Conservation (phyloP, 2,113 vertebrate genomes). For the Bombycilla garrulus region DNA sequence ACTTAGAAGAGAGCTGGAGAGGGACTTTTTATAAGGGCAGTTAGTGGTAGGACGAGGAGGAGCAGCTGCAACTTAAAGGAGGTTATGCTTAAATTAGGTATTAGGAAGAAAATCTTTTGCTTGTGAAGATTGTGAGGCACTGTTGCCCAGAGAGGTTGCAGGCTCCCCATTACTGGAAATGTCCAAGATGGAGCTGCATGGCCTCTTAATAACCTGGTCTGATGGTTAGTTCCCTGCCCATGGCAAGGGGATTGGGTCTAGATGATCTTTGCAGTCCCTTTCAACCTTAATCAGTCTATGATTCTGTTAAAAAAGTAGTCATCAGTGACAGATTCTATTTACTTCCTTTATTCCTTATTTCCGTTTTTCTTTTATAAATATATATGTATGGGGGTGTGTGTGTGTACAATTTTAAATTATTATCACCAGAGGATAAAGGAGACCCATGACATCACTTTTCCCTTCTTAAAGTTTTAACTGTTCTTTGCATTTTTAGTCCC, state of each 20-base stretch:
- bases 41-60: neutral
- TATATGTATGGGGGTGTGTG: accelerated
- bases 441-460: neutral
- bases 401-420: neutral
- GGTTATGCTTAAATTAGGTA: neutral
- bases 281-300: neutral
- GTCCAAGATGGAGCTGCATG: neutral
- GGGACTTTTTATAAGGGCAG: neutral
- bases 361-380: neutral
- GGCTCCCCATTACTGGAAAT: neutral
- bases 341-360: neutral
- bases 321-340: neutral
- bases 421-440: neutral
- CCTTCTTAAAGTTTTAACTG: neutral
- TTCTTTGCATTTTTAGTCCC: neutral
- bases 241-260: too few species aligned
- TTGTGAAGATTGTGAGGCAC: too few species aligned
- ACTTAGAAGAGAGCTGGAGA: neutral
- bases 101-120: neutral
- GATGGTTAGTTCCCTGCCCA: neutral
- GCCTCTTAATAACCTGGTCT: neutral
- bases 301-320: neutral
- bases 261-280: neutral
- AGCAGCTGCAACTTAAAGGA: neutral
- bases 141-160: neutral